Percentiles rank a stretch among this genome's conserved stretches.
Conservation (phyloP, 2,888 invertebrate species). For the Synanthedon vespiformis region DNA sequence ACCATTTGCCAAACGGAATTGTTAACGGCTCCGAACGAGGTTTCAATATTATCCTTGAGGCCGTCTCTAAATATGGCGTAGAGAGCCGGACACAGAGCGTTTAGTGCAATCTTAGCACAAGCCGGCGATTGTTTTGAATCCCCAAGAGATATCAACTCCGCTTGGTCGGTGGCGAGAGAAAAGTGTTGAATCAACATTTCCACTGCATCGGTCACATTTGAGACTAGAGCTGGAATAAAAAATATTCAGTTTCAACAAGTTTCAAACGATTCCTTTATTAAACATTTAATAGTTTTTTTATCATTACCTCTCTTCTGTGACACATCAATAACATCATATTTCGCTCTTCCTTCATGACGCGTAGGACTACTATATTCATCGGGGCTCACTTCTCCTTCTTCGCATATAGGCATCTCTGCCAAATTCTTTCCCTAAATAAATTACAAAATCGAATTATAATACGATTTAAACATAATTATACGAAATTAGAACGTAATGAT, state of each 20-base stretch:
- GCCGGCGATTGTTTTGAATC: constrained; percentile 73
- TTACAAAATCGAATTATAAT: too few relatives aligned
- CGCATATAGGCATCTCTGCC: constrained; percentile 74
- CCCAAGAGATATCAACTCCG: constrained; percentile 70
- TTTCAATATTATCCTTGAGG: constrained; percentile 82
- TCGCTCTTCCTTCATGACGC: constrained; percentile 45
- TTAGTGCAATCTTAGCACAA: constrained; percentile 80
- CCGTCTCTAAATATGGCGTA: constrained; percentile 88
- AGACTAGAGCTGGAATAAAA: constrained; percentile 73
- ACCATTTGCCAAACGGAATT: constrained; percentile 93
- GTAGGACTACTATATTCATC: constrained; percentile 71
- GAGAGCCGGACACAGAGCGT: constrained; percentile 84
- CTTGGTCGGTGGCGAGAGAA: constrained; percentile 73
- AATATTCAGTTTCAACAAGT: not conserved
- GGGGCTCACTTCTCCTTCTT: constrained; percentile 73
- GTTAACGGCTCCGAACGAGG: constrained; percentile 86
- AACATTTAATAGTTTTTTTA: not conserved
- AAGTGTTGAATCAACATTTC: constrained; percentile 81
- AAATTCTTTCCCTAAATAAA: constrained; percentile 59
- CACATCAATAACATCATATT: constrained; percentile 63
- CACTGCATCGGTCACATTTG: constrained; percentile 79
- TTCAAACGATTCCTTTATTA: not conserved
- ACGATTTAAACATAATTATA: too few relatives aligned
- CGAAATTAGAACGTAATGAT: too few relatives aligned
- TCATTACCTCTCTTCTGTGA: constrained; percentile 72